Evolutionary conservation across 1,140 invertebrate genomes (phyloP).

Genomic region (Drosophila pseudoananassae): DNA sequence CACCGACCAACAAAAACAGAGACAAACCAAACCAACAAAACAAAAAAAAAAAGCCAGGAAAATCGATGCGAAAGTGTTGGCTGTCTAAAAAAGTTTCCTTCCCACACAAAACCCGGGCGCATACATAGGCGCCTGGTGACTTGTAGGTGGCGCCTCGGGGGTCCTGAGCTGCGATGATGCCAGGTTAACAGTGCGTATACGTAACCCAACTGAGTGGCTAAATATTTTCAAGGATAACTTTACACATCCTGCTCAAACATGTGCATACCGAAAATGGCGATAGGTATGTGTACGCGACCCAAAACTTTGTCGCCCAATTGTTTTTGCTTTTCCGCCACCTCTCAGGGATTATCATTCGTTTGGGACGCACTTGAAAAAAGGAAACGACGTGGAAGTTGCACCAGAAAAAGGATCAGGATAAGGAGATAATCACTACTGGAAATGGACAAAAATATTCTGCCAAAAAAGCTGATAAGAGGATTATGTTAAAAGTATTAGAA

Average conservation of each 20-base stretch:
- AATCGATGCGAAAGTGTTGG: slow-evolving; percentile 76
- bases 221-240: slow-evolving; percentile 80
- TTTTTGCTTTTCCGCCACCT: slow-evolving; percentile 36
- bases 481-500: too few relatives aligned
- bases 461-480: not conserved
- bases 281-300: slow-evolving; percentile 40
- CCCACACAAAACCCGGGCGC: slow-evolving; percentile 15
- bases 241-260: slow-evolving; percentile 57
- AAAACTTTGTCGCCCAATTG: slow-evolving; percentile 71
- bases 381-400: slow-evolving; percentile 2
- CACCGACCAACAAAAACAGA: slow-evolving; percentile 3
- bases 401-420: not conserved
- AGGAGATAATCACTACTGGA: not conserved
- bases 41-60: slow-evolving; percentile 39
- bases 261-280: slow-evolving; percentile 13
- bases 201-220: slow-evolving; percentile 67
- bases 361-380: slow-evolving; percentile 7
- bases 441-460: not conserved
- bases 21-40: slow-evolving; percentile 1
- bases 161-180: slow-evolving; percentile 55
- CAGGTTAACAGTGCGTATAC: slow-evolving; percentile 78
- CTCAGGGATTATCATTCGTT: slow-evolving; percentile 47
- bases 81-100: slow-evolving; percentile 60
- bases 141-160: slow-evolving; percentile 64
- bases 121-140: slow-evolving; percentile 54